Evolutionary conservation across 2,797 vertebrate genomes (phyloP), one percentile per base, ranked within the genome.

Genomic region (Bovichtus diacanthus): DNA sequence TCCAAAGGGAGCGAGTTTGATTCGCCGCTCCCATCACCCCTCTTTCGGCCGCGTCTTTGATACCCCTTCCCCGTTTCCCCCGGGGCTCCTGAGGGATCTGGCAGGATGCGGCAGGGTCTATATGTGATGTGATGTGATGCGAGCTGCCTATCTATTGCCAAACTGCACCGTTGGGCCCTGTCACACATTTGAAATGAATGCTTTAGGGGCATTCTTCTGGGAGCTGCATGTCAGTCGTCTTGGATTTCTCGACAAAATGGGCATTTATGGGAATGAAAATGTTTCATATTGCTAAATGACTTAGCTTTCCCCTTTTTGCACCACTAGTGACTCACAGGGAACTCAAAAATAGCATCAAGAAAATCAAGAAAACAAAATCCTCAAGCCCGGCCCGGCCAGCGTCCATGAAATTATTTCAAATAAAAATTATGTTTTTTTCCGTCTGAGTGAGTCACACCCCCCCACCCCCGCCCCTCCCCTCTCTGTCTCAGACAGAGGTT

Each of bases 401-500:
- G 47, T 39, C 47, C 71, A 27, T 63, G 49, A 60, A 75, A 73
- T 46, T 80, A 55, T 55, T 80, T 70, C 16, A 69, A 72, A 80
- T 82, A 74, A 63, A 84, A 83, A 77, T 66, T 0, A 55, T 75
- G 34, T 76, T 82, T 84, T 59, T 82, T 84, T 59, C 43, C 25
- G 27, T 59, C 38, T 2, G 58, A 62, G 54, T 88, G 90, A 90
- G 68, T 92, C 87, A 90, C 66, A 12, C 53, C 51, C n/a, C 64
- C 72, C 1, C 55, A 2, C 10, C 39, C 1, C 3, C 8, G 9
- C 16, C 21, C 9, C 16, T 19, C 23, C 31, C 21, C 55, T 19
- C 41, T 59, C 74, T 0, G 46, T 60, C 82, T 90, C 59, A 88
- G 78, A 88, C 78, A 67, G 80, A 77, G 87, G 84, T 86, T 82